Percentiles rank a stretch among this genome's conserved stretches.
These are phyloP conservation scores for Carposina sasakii DNA, from an alignment of 1,140 invertebrate genomes.

Conservation along the genomic window DNA sequence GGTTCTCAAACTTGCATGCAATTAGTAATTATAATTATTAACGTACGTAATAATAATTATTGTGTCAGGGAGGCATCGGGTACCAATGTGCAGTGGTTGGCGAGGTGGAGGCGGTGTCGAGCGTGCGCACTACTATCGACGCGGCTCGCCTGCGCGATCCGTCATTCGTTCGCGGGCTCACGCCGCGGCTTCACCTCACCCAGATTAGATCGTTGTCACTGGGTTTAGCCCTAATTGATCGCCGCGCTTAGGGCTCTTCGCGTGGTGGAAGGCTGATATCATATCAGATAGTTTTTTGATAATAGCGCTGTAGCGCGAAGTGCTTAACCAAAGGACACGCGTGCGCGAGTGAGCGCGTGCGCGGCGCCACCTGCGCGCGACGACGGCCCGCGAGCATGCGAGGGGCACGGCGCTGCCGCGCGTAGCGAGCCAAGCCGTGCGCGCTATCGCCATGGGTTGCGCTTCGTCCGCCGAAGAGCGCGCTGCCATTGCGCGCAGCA, in stretches of 20 bases:
- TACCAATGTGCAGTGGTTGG: slow-evolving; percentile 3
- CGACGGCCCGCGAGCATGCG: slow-evolving; percentile 69
- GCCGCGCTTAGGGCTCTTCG: slow-evolving; percentile 1
- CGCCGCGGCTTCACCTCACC: slow-evolving; percentile 44
- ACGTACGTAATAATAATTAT: no score
- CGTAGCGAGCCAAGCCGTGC: slow-evolving; percentile 70
- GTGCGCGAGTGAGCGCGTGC: slow-evolving; percentile 63
- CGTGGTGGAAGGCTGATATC: background rate
- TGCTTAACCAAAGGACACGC: slow-evolving; percentile 35
- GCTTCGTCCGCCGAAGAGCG: slow-evolving; percentile 98
- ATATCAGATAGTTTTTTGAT: slow-evolving; percentile 11
- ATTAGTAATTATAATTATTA: no score
- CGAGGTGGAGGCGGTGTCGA: slow-evolving; percentile 24
- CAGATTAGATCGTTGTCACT: slow-evolving; percentile 14
- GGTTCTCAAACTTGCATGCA: no score
- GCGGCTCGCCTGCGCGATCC: slow-evolving; percentile 43
- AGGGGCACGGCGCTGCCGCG: slow-evolving; percentile 69
- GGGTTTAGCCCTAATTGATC: slow-evolving; percentile 14
- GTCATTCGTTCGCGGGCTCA: slow-evolving; percentile 55
- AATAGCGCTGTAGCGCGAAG: slow-evolving; percentile 23
- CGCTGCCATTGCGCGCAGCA: slow-evolving; percentile 96
- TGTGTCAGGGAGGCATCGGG: slow-evolving; percentile 31
- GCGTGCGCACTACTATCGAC: slow-evolving; percentile 48
- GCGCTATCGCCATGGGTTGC: slow-evolving; percentile 90
- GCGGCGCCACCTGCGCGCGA: slow-evolving; percentile 56